A percentile compares a stretch with the other conserved stretches of the same genome.
These are phyloP conservation scores for Zeuzera pyrina DNA, from an alignment of 2,888 invertebrate genomes.

Conservation along the genomic window DNA sequence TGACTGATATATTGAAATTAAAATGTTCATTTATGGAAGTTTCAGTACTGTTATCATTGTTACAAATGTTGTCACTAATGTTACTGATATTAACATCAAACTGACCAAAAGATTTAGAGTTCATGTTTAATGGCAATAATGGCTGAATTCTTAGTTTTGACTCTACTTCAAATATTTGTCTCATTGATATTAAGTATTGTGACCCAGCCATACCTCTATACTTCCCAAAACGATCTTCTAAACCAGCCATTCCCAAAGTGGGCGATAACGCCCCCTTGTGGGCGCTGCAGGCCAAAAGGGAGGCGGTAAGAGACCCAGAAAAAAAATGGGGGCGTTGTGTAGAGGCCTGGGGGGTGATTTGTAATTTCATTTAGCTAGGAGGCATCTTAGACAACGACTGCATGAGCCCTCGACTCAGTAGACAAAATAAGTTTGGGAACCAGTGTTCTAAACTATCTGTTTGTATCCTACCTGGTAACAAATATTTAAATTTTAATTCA, in stretches of 20 bases:
- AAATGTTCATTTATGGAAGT: neutral
- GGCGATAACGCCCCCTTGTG: too few species aligned
- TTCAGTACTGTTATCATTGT: neutral
- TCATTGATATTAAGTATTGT: neutral
- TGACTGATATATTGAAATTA: neutral
- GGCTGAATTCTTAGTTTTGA: slow-evolving; percentile 1
- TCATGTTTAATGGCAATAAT: neutral
- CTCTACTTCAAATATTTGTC: slow-evolving; percentile 1
- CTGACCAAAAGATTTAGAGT: neutral
- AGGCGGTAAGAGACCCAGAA: too few species aligned
- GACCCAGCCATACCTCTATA: slow-evolving; percentile 1
- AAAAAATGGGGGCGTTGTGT: too few species aligned
- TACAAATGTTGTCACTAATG: neutral
- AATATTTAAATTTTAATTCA: neutral
- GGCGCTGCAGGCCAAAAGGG: too few species aligned
- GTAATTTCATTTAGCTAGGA: too few species aligned
- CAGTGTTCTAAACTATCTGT: neutral
- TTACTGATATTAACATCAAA: neutral
- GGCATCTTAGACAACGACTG: too few species aligned
- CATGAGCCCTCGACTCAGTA: too few species aligned
- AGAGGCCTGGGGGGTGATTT: too few species aligned
- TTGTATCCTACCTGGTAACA: neutral
- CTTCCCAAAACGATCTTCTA: neutral
- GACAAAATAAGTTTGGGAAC: too few species aligned
- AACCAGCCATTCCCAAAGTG: too few species aligned